Conservation (phyloP, 2,888 invertebrate species). For the Periphyllus acericola region DNA sequence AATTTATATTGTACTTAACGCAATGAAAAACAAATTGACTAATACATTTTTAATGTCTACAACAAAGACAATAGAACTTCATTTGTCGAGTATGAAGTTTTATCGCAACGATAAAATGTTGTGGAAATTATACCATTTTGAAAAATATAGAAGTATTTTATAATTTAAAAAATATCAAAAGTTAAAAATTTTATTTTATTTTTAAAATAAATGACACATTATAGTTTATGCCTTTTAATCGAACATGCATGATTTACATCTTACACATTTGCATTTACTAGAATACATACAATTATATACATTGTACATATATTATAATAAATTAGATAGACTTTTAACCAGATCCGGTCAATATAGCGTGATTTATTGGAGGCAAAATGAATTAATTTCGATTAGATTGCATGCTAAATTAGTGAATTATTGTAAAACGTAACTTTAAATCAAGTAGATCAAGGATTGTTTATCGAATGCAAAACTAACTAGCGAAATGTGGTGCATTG, state of each 20-base stretch:
- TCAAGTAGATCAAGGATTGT: constrained; percentile 42
- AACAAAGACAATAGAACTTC: no score
- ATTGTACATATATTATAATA: background rate
- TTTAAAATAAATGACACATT: no score
- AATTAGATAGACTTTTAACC: background rate
- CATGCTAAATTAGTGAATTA: background rate
- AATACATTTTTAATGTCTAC: no score
- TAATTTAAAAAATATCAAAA: no score
- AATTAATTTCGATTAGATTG: background rate
- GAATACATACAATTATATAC: background rate
- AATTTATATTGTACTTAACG: no score
- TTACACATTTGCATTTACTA: background rate
- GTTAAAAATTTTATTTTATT: no score
- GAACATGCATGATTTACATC: background rate
- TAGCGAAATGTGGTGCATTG: background rate
- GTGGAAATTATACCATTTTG: no score
- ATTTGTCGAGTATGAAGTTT: no score
- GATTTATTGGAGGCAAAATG: background rate
- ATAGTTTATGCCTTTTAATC: background rate
- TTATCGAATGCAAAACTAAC: background rate
- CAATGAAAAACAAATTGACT: no score
- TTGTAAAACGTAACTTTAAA: background rate
- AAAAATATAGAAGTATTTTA: no score
- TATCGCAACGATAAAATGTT: no score
- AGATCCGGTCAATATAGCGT: background rate